Evolutionary conservation across 2,888 invertebrate genomes (phyloP).

Genomic region (Plebejus melissa): DNA sequence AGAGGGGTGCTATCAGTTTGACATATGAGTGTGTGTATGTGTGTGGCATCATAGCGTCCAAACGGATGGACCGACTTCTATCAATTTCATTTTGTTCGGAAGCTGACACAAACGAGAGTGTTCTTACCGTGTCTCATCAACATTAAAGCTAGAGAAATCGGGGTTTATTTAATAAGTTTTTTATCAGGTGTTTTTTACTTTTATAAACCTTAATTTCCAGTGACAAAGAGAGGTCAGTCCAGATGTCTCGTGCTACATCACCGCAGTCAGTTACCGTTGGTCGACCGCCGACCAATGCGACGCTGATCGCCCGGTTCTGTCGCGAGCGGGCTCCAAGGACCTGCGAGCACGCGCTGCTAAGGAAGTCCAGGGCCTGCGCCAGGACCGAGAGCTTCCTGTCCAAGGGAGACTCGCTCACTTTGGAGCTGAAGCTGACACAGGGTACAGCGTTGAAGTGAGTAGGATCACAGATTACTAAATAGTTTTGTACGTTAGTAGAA

Average conservation of each 20-base stretch:
- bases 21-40: too few species aligned
- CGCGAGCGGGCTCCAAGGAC: slow-evolving; percentile 89
- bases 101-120: too few species aligned
- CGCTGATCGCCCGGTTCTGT: slow-evolving; percentile 89
- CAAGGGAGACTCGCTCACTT: slow-evolving; percentile 87
- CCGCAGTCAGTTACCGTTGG: slow-evolving; percentile 71
- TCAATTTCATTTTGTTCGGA: too few species aligned
- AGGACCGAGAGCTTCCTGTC: slow-evolving; percentile 91
- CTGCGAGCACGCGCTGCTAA: slow-evolving; percentile 88
- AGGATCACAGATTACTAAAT: neutral
- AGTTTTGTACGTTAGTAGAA: too few species aligned
- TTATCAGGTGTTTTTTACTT: neutral
- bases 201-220: slow-evolving; percentile 43
- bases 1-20: too few species aligned
- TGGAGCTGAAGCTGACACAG: slow-evolving; percentile 88
- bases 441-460: slow-evolving; percentile 90
- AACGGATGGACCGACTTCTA: too few species aligned
- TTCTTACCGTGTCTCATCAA: too few species aligned
- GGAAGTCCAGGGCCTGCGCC: slow-evolving; percentile 85
- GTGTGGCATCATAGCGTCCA: too few species aligned
- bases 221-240: slow-evolving; percentile 70
- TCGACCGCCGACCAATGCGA: slow-evolving; percentile 84
- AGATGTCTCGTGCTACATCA: slow-evolving; percentile 72
- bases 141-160: too few species aligned
- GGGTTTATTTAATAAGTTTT: too few species aligned